Base-by-base conservation (phyloP, 2,113 vertebrate species). In the Microcebus griseorufus region DNA sequence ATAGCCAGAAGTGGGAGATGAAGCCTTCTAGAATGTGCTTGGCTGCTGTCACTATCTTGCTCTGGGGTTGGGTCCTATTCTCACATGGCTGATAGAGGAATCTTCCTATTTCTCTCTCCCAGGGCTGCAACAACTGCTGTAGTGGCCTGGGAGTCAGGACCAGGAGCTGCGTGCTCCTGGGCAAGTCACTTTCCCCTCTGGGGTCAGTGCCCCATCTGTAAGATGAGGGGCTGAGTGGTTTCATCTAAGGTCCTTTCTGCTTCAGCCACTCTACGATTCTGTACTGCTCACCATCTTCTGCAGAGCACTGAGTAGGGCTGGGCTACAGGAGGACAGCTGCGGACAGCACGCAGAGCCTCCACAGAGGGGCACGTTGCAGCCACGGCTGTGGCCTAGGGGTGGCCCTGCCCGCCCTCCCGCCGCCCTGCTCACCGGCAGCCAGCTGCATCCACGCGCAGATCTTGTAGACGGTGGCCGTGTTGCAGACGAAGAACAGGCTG, bases 361-460 rank as follows among this genome's bases (percentile, higher is more conserved):
- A 22, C 20, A 45, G 86, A 34, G 20, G 22, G 8, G 18, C 64
- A n/a, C 20, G 60, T 22, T 55, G 27, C 29, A 72, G 37, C 45
- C 53, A 8, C n/a, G n/a, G 45, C 51, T n/a, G 20, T n/a, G 55
- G 48, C 13, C 48, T 9, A 2, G 17, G 6, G 6, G 6, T 8
- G 73, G 13, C 53, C 76, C 27, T 6, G 22, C 29, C 84, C 6
- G 7, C 60, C 85, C 1, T 0, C 69, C 86, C 58, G 0, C 27
- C 65, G 45, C 69, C 60, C 95, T 0, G 92, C 99, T 99, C 97
- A 99, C 99, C 99, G 9, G 99, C 99, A 0, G 99, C 99, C 97
- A 99, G 99, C 98, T 99, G 99, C 99, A 99, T 99, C 99, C 99
- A 99, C 9, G 99, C 99, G 3, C 99, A 99, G 95, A 99, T 99